Evolutionary conservation across 53 echinoderm and acorn worm species (phyloP).

Genomic region (Paelopatides confundens): DNA sequence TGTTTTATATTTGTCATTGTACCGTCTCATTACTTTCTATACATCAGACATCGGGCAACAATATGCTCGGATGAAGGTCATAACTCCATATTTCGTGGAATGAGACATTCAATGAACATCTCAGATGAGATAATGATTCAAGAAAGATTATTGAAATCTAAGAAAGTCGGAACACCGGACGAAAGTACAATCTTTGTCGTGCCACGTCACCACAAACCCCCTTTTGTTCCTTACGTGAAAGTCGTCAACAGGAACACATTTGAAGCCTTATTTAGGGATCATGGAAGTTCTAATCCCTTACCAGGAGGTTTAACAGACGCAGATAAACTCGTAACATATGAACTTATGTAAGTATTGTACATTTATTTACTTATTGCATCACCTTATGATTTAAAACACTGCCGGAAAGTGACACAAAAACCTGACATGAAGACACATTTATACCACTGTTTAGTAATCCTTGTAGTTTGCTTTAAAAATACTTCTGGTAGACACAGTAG

Average conservation of each 20-base stretch:
- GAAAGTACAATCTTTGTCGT: slow-evolving; percentile 77
- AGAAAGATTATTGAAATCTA: background rate
- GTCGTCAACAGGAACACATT: slow-evolving; percentile 71
- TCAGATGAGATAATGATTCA: background rate
- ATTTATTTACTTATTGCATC: too few species aligned
- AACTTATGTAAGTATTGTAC: background rate
- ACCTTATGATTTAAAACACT: too few species aligned
- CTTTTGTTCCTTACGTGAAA: slow-evolving; percentile 31
- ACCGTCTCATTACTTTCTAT: background rate
- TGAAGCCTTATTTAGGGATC: slow-evolving; percentile 61
- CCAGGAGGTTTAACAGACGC: background rate
- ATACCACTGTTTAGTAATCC: too few species aligned
- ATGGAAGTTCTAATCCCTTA: slow-evolving; percentile 47
- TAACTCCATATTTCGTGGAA: background rate
- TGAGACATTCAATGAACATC: background rate
- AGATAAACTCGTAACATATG: background rate
- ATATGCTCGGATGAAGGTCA: background rate
- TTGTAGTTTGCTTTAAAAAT: too few species aligned
- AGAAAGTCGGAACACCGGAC: slow-evolving; percentile 60
- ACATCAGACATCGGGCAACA: background rate
- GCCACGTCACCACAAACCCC: slow-evolving; percentile 39
- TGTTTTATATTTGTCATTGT: background rate
- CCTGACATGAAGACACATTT: too few species aligned
- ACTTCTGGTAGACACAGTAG: too few species aligned
- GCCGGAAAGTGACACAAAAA: too few species aligned